These are phyloP conservation scores for Trichogramma dendrolimi DNA, from an alignment of 2,888 invertebrate genomes.

Conservation along the genomic window DNA sequence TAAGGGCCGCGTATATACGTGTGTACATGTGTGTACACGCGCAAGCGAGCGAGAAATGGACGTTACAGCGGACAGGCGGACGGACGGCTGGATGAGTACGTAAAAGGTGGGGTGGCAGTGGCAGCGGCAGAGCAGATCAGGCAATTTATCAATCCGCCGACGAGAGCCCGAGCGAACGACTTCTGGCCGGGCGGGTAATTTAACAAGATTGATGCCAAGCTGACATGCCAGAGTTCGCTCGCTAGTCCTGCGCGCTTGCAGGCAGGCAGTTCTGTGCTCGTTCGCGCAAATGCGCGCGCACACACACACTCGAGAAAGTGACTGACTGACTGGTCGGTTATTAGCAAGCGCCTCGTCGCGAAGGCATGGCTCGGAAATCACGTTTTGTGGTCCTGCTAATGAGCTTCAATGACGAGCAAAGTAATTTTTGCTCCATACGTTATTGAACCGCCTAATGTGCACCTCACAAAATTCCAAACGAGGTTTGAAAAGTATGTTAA, in stretches of 20 bases:
- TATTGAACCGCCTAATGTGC: no score
- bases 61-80: constrained; percentile 9
- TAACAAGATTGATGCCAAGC: constrained; percentile 51
- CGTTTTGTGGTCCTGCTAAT: no score
- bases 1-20: constrained; percentile 40
- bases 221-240: constrained; percentile 48
- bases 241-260: constrained; percentile 19
- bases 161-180: constrained; percentile 33
- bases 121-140: constrained; percentile 36
- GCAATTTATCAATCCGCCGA: constrained; percentile 50
- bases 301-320: constrained; percentile 25
- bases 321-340: constrained; percentile 44
- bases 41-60: constrained; percentile 33
- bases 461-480: no score
- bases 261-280: constrained; percentile 1
- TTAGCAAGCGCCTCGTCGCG: constrained; percentile 45
- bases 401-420: no score
- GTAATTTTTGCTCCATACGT: no score
- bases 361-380: no score
- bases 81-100: not conserved
- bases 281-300: constrained; percentile 6
- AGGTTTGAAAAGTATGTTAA: no score
- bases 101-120: constrained; percentile 32
- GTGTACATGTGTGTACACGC: constrained; percentile 28
- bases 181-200: constrained; percentile 50